Evolutionary conservation across 2,888 invertebrate species (phyloP).

Genomic region (Agriopis aurantiaria): DNA sequence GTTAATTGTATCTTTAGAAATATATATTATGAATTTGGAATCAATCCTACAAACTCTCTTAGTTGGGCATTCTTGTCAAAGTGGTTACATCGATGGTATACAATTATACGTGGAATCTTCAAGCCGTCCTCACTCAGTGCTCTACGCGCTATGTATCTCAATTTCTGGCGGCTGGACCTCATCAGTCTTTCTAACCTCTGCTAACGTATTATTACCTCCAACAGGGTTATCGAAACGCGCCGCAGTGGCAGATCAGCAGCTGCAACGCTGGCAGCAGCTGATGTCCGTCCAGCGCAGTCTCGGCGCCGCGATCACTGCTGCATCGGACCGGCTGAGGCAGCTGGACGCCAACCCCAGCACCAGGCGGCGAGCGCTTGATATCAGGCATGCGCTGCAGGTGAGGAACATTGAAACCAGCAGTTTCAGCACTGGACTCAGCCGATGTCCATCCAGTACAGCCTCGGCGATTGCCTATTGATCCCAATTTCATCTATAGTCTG

Average conservation of each 20-base stretch:
- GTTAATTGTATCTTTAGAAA: too few species aligned
- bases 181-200: neutral
- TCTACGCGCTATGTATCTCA: too few species aligned
- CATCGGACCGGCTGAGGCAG: slow-evolving; percentile 91
- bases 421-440: neutral
- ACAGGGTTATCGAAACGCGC: slow-evolving; percentile 87
- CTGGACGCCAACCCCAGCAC: slow-evolving; percentile 92
- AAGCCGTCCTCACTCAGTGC: too few species aligned
- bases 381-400: slow-evolving; percentile 90
- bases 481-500: too few species aligned
- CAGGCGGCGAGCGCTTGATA: slow-evolving; percentile 90
- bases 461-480: too few species aligned
- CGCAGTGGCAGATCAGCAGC: slow-evolving; percentile 86
- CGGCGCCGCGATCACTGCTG: slow-evolving; percentile 89
- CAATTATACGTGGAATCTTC: too few species aligned
- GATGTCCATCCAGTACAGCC: neutral
- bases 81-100: too few species aligned
- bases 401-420: slow-evolving; percentile 20
- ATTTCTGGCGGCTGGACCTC: too few species aligned
- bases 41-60: too few species aligned
- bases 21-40: too few species aligned
- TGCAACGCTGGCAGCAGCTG: slow-evolving; percentile 91
- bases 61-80: too few species aligned
- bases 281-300: slow-evolving; percentile 90
- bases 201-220: neutral